A percentile compares a stretch with the other conserved stretches of the same genome.
Evolutionary conservation across 2,888 invertebrate species (phyloP).

Genomic region (Caenorhabditis sp.): DNA sequence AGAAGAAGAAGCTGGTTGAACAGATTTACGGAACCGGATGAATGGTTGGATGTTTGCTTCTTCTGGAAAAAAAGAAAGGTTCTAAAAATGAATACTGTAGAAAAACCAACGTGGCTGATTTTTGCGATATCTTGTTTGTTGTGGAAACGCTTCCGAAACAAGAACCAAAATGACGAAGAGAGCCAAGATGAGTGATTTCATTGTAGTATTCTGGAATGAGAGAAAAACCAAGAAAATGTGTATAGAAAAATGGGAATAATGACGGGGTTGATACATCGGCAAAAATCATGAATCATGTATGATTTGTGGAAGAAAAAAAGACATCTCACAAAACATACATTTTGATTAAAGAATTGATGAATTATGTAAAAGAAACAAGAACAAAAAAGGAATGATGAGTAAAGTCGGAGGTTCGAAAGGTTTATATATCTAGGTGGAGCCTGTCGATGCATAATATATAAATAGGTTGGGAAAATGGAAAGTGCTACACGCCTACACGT

Average conservation of each 20-base stretch:
- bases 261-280: not conserved
- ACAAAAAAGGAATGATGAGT: not conserved
- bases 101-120: slow-evolving; percentile 50
- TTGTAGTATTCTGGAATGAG: slow-evolving; percentile 6
- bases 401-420: not conserved
- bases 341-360: not conserved
- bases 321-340: not conserved
- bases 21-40: slow-evolving; percentile 53
- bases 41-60: slow-evolving; percentile 55
- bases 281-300: not conserved
- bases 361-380: not conserved
- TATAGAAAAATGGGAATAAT: slow-evolving; percentile 8
- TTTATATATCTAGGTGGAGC: not conserved
- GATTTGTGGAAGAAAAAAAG: not conserved
- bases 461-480: not conserved
- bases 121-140: slow-evolving; percentile 45
- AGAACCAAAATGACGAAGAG: slow-evolving; percentile 40
- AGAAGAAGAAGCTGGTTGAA: slow-evolving; percentile 8
- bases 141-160: slow-evolving; percentile 34
- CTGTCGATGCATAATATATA: not conserved
- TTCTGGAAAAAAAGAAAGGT: slow-evolving; percentile 23
- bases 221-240: slow-evolving; percentile 10
- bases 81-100: too few relatives aligned
- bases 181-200: slow-evolving; percentile 44
- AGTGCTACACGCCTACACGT: not conserved